Conservation (phyloP, 1,140 invertebrate species). For the Caenorhabditis briggsae region DNA sequence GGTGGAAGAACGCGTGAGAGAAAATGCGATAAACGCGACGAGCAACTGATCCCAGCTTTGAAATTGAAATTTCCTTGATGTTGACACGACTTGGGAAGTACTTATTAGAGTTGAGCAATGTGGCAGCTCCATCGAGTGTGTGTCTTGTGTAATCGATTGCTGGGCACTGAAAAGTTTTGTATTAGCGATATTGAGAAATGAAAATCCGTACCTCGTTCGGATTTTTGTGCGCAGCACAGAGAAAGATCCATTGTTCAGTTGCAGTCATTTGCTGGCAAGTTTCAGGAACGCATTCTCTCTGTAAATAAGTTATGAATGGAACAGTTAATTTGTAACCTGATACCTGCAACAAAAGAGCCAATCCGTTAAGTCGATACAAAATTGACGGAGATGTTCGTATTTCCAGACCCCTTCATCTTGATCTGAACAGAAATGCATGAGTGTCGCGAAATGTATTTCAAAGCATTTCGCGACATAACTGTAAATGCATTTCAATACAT, state of each 20-base stretch:
- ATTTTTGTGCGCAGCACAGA: constrained; percentile 99
- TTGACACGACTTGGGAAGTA: constrained; percentile 99
- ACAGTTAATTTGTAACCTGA: constrained; percentile 45
- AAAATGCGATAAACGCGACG: constrained; percentile 98
- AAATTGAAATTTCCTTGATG: constrained; percentile 97
- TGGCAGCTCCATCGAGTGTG: constrained; percentile 98
- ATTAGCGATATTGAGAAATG: neutral
- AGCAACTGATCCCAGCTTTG: constrained; percentile 97
- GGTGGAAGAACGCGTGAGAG: constrained; percentile 99
- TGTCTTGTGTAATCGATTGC: constrained; percentile 99
- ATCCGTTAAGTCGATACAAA: constrained; percentile 95
- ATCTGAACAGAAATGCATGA: too few relatives aligned
- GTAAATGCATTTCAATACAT: too few relatives aligned
- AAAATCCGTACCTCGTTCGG: constrained; percentile 86
- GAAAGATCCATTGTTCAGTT: constrained; percentile 99
- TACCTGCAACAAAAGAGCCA: constrained; percentile 87
- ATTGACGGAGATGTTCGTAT: constrained; percentile 93
- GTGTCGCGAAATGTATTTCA: too few relatives aligned
- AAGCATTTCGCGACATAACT: too few relatives aligned
- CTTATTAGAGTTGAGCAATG: constrained; percentile 98
- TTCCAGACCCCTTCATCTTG: constrained; percentile 98
- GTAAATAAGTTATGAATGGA: constrained; percentile 80
- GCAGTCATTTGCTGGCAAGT: constrained; percentile 99
- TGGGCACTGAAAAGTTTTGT: constrained; percentile 84
- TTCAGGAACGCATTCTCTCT: constrained; percentile 94